Percentiles rank a stretch among this genome's conserved stretches.
These are phyloP conservation scores for Eilema caniola DNA, from an alignment of 2,888 invertebrate species.

Conservation along the genomic window DNA sequence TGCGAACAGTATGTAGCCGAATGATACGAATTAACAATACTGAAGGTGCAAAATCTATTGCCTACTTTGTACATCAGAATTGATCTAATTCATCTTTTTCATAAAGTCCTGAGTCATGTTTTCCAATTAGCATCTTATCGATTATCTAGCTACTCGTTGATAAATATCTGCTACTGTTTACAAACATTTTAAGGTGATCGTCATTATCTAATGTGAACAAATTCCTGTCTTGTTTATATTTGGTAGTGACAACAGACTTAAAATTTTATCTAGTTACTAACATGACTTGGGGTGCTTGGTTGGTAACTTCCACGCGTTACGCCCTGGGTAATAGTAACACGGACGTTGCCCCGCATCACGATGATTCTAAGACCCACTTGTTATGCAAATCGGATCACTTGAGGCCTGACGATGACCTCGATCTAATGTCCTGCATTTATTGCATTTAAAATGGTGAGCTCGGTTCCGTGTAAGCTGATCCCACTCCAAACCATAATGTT, in stretches of 20 bases:
- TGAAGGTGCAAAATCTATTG: neutral
- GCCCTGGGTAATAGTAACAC: too few relatives aligned
- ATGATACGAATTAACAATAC: neutral
- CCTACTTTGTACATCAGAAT: neutral
- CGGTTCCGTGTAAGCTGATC: too few relatives aligned
- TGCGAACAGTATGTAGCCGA: too few relatives aligned
- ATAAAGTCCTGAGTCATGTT: neutral
- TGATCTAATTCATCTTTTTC: neutral
- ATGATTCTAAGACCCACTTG: too few relatives aligned
- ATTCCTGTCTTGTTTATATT: neutral
- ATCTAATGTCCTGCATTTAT: too few relatives aligned
- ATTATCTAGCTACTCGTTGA: neutral
- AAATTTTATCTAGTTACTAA: neutral
- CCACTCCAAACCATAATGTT: too few relatives aligned
- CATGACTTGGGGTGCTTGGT: too few relatives aligned
- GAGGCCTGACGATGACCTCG: too few relatives aligned
- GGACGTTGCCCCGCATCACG: too few relatives aligned
- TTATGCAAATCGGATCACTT: too few relatives aligned
- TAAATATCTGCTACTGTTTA: neutral
- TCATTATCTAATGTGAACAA: conserved; percentile 4
- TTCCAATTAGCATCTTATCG: neutral
- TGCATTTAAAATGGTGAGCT: too few relatives aligned
- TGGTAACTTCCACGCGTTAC: too few relatives aligned
- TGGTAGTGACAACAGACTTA: neutral
- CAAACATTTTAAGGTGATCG: neutral